phyloP scores from a whole-genome alignment of 2,113 vertebrate genomes.

The Pluvianellus socialis region DNA sequence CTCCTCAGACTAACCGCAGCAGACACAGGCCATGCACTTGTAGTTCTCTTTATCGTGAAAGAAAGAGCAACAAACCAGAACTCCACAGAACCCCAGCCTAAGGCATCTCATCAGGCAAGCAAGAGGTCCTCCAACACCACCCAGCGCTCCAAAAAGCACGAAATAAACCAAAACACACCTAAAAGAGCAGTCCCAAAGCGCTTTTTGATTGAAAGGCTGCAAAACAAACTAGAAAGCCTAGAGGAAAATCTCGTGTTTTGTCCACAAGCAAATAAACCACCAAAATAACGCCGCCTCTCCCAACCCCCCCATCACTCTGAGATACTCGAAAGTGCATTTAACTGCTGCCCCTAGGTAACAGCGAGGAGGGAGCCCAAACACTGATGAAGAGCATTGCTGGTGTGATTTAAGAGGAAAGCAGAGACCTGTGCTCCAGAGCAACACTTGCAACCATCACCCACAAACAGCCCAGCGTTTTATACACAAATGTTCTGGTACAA shows the following conservation, averaged over 20 bases:
- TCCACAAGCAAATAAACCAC: background rate
- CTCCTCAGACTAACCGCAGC: too few relatives aligned
- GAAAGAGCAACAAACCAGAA: background rate
- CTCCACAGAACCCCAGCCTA: background rate
- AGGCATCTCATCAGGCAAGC: background rate
- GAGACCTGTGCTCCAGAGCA: background rate
- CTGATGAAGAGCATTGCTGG: background rate
- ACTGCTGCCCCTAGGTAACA: background rate
- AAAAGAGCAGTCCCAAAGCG: background rate
- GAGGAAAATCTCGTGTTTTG: background rate
- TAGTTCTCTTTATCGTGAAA: background rate
- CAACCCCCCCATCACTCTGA: background rate
- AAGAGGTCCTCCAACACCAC: background rate
- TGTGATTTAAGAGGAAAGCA: background rate
- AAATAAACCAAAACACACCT: background rate
- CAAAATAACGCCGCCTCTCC: background rate
- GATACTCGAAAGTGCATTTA: background rate
- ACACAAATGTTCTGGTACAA: background rate
- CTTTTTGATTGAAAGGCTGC: background rate
- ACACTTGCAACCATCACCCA: background rate
- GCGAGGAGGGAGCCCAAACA: background rate
- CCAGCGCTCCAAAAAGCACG: background rate
- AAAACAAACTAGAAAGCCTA: background rate
- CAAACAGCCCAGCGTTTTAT: background rate
- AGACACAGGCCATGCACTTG: accelerated